Base-by-base conservation (phyloP, 2,888 invertebrate genomes). In the Acrocera orbiculus region DNA sequence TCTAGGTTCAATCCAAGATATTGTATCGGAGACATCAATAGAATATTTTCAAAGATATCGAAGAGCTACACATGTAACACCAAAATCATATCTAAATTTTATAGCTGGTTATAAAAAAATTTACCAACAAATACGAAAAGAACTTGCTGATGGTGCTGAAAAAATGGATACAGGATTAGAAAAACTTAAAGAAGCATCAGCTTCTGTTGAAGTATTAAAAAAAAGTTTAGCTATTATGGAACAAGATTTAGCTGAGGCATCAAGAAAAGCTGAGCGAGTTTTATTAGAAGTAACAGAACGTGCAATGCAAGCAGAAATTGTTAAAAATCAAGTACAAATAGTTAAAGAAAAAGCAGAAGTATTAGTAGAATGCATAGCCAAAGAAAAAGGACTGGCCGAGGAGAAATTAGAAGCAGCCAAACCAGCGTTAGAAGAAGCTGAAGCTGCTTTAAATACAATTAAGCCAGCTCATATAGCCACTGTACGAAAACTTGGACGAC, bases 381-480 rank as follows among this genome's bases (percentile, higher is more conserved):
- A 74, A 46, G 95, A 95, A 56, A 93, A 93, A 54, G 82, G 77
- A 3, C 62, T 79, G 32, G 95, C 95, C 0, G 90, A 92, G 60
- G 74, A 77, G 46, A 95, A 95, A 53, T 56, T 95, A 23, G 92
- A 93, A 63, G 92, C 87, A 3, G 95, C 95, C 2, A 85, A 89
- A 50, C 95, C 95, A 0, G 93, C 93, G 0, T 60, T 95, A 19
- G 89, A 90, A 58, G 90, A 92, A 62, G 95, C 95, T 0, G 93
- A 93, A 58, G 73, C 81, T 23, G 93, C 95, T 0, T 63, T 95
- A 14, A 90, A 92, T 50, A 95, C 95, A 0, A 95, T 95, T 38
- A 93, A 93, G 56, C 92, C 90, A 25, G 89, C 92, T 4, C 92
- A 95, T 53, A 95, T 95, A 53, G 79, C 90, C 3, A 89, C 89